Evolutionary conservation across 1,140 invertebrate genomes (phyloP).

Genomic region (Drosophila repleta): DNA sequence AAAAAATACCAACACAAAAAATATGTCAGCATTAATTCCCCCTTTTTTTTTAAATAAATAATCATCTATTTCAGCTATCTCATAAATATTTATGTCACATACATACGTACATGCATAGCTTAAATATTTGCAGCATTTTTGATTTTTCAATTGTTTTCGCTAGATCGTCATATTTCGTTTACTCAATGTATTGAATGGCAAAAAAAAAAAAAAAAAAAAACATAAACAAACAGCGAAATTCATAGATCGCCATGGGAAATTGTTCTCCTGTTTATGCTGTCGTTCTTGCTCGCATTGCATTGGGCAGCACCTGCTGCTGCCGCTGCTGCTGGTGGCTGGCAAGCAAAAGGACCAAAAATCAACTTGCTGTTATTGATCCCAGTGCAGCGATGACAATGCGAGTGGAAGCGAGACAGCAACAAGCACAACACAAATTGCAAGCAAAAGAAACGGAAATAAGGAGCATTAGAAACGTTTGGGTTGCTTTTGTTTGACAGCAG

Average conservation of each 20-base stretch:
- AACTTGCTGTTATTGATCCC: constrained; percentile 37
- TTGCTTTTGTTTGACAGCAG: constrained; percentile 2
- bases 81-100: no score
- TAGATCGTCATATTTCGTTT: no score
- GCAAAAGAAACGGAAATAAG: constrained; percentile 13
- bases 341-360: constrained; percentile 38
- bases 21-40: no score
- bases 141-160: no score
- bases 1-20: no score
- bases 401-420: constrained; percentile 23
- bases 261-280: constrained; percentile 5
- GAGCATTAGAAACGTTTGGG: constrained; percentile 12
- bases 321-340: background rate
- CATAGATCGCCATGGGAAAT: constrained; percentile 19
- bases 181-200: no score
- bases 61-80: no score
- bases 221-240: background rate
- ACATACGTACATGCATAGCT: no score
- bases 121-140: no score
- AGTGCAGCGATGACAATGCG: constrained; percentile 11
- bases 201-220: no score
- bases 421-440: constrained; percentile 18
- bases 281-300: constrained; percentile 23
- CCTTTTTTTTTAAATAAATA: no score
- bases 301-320: constrained; percentile 32